Evolutionary conservation across 1,140 invertebrate species (phyloP).

Genomic region (Melanaphis sacchari): DNA sequence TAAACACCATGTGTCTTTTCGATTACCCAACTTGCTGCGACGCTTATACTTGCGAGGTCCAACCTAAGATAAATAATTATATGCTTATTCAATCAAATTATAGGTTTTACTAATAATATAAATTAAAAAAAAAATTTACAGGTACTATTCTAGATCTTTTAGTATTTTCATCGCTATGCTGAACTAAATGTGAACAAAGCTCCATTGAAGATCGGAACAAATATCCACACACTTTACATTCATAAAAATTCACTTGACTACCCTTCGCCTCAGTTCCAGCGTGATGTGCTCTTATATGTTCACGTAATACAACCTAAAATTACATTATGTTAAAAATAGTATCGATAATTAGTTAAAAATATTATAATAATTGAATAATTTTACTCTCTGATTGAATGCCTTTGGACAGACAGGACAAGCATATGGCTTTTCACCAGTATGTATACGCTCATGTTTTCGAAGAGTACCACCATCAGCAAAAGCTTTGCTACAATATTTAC

Average conservation of each 20-base stretch:
- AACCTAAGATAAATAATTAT: slow-evolving; percentile 65
- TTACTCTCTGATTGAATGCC: slow-evolving; percentile 80
- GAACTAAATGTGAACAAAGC: slow-evolving; percentile 79
- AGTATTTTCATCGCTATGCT: slow-evolving; percentile 83
- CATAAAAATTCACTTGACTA: slow-evolving; percentile 68
- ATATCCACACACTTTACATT: slow-evolving; percentile 77
- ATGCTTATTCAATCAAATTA: background rate
- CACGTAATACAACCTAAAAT: slow-evolving; percentile 74
- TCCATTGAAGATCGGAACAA: slow-evolving; percentile 74
- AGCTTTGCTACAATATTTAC: slow-evolving; percentile 97
- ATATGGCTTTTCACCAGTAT: slow-evolving; percentile 95
- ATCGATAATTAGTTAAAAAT: slow-evolving; percentile 8
- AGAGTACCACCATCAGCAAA: slow-evolving; percentile 98
- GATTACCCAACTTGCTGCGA: slow-evolving; percentile 74
- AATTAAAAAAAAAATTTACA: background rate
- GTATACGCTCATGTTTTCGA: slow-evolving; percentile 96
- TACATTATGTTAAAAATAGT: slow-evolving; percentile 44
- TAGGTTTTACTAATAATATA: background rate
- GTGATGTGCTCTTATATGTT: slow-evolving; percentile 83
- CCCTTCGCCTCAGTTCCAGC: slow-evolving; percentile 74
- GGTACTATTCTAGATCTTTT: slow-evolving; percentile 72
- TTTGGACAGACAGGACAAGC: slow-evolving; percentile 92
- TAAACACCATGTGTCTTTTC: slow-evolving; percentile 65
- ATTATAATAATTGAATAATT: slow-evolving; percentile 53
- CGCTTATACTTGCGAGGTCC: slow-evolving; percentile 82